A percentile compares a stretch with the other conserved stretches of the same genome.
phyloP scores from a whole-genome alignment of 2,797 vertebrate genomes.

The Sebastes cheni region DNA sequence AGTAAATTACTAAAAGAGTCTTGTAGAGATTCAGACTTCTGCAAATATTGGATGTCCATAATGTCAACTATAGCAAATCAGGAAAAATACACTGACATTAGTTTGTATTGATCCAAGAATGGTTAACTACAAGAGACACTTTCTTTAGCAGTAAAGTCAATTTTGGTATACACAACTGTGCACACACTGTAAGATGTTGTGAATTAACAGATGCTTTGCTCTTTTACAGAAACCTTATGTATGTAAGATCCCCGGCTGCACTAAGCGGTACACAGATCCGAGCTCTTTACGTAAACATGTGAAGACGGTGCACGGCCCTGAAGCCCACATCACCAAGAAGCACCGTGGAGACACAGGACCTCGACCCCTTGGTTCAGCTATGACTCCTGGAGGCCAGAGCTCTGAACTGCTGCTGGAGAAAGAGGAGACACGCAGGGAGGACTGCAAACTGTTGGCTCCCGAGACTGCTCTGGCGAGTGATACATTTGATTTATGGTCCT shows the following conservation, averaged over 20 bases:
- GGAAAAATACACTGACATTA: not conserved
- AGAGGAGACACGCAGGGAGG: slow-evolving; percentile 88
- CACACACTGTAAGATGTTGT: not conserved
- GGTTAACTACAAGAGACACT: not conserved
- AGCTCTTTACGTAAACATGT: slow-evolving; percentile 97
- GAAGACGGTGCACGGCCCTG: slow-evolving; percentile 96
- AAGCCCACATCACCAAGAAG: slow-evolving; percentile 97
- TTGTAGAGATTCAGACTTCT: not conserved
- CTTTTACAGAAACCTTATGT: slow-evolving; percentile 92
- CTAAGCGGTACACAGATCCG: slow-evolving; percentile 97
- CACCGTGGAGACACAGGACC: slow-evolving; percentile 91
- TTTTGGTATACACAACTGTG: not conserved
- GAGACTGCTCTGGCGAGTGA: slow-evolving; percentile 87
- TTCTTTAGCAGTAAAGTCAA: not conserved
- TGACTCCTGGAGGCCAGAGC: slow-evolving; percentile 77
- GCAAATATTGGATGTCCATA: not conserved
- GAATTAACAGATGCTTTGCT: not conserved
- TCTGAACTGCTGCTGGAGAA: slow-evolving; percentile 90
- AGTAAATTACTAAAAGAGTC: not conserved
- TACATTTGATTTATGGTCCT: not conserved
- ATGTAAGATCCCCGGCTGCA: slow-evolving; percentile 97
- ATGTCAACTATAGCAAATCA: not conserved
- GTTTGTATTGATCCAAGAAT: not conserved
- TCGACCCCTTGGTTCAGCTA: slow-evolving; percentile 73
- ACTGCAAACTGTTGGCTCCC: slow-evolving; percentile 89